Conservation (phyloP, 2,888 invertebrate genomes). For the Pasiphila rectangulata region DNA sequence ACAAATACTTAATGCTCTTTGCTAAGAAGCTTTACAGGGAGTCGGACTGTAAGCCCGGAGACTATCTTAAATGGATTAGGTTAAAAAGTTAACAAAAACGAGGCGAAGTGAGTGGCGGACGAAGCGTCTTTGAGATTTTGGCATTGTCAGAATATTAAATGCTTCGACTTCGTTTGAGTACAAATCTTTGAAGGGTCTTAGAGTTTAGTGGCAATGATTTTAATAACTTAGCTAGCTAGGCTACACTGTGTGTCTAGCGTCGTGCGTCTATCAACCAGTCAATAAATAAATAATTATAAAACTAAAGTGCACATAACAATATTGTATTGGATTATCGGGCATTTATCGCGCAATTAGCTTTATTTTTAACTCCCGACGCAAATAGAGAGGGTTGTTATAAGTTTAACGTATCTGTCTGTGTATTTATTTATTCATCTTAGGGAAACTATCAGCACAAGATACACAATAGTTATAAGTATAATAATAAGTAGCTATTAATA, state of each 20-base stretch:
- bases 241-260: too few species aligned
- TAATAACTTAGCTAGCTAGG: neutral
- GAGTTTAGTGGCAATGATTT: constrained; percentile 12
- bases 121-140: constrained; percentile 30
- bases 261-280: neutral
- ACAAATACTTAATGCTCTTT: constrained; percentile 26
- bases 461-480: too few species aligned
- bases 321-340: too few species aligned
- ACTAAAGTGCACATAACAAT: too few species aligned
- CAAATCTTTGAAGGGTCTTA: constrained; percentile 26
- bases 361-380: too few species aligned
- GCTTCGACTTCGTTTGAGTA: constrained; percentile 34
- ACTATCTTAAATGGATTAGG: constrained; percentile 33
- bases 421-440: too few species aligned
- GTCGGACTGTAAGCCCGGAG: constrained; percentile 22
- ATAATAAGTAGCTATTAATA: too few species aligned
- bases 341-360: too few species aligned
- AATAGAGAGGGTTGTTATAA: too few species aligned
- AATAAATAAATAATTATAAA: too few species aligned
- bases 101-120: constrained; percentile 25
- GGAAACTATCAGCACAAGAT: too few species aligned
- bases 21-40: constrained; percentile 25
- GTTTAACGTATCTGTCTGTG: too few species aligned
- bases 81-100: constrained; percentile 36
- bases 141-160: constrained; percentile 39